Evolutionary conservation across 2,113 vertebrate genomes (phyloP), one percentile per base, ranked within the genome.

Genomic region (Periophthalmodon schlosseri): DNA sequence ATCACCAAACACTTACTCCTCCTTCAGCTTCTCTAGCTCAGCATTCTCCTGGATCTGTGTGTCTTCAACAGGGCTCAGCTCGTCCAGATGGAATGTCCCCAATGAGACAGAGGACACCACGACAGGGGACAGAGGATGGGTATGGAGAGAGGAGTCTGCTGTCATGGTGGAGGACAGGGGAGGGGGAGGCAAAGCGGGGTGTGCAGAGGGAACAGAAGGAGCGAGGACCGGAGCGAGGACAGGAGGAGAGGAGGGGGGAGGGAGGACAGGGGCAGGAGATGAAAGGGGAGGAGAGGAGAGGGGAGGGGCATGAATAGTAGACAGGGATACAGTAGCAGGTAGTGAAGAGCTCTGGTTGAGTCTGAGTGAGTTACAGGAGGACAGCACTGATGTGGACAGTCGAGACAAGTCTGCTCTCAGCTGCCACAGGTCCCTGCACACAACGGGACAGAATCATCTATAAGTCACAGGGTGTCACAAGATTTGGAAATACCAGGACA

Each of bases 221-320:
- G 64, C 13, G 66, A 69, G 69, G 74, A 77, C 70, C 60, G 64
- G 5, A 28, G 64, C 13, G 66, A 69, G 69, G 74, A 77, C 70
- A 81, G 74, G 61, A 20, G 78, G 69, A 91, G 57, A 87, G 21
- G 63, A 10, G 79, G 21, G 81, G 90, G 0, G 86, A 87, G 70
- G 12, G 46, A 49, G 57, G 92, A 72, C 91, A 90, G 64, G 96
- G 88, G 64, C 96, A 89, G 12, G 93, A 93, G 11, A 28, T 28
- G 95, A 94, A 4, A 54, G 56, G 56, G 21, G 5, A 1, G 8
- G 93, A 96, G 71, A 96, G 0, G 4, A n/a, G 15, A 5, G 4
- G 4, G 96, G 76, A 52, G 50, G 50, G 50, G 15, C 15, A 18
- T 6, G 50, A 18, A 5, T 1, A 18, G 18, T 3, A 4, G 47